Evolutionary conservation across 2,113 vertebrate genomes (phyloP), one percentile per base, ranked within the genome.

Genomic region (Heterochromis multidens): DNA sequence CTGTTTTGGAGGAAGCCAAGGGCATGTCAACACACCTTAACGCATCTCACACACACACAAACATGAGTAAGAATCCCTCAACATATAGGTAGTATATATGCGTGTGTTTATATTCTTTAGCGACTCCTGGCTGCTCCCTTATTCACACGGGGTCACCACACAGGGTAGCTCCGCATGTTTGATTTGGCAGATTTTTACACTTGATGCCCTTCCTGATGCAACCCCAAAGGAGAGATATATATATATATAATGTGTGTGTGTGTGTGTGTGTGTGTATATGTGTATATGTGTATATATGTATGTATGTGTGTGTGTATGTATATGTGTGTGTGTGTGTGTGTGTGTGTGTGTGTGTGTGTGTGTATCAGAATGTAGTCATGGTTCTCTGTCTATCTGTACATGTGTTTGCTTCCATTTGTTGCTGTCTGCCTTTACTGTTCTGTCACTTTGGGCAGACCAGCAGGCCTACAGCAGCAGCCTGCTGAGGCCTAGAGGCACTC

Each of bases 361-460:
- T 67, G 65, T 43, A n/a, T n/a, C n/a, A n/a, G n/a, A n/a, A n/a
- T 25, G 37, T 72, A 83, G 49, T 67, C 58, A 76, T 81, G 11
- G 57, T 87, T 82, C 76, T 85, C 52, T 60, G 33, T 88, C 78
- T 83, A 46, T 85, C 63, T 70, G 63, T 81, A 65, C 83, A 62
- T 79, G 84, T 83, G 77, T 90, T 86, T 84, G 27, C 57, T 60
- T 81, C 84, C 77, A 56, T 91, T 83, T 83, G 79, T 87, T 83
- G 35, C 74, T 13, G 56, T 77, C 61, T 84, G 83, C 46, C 63
- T 85, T 86, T 86, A 52, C 60, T 86, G 40, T 88, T 92, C 9
- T 35, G 31, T 90, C 79, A 87, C 79, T 85, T 84, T 83, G 77
- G 84, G 81, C 37, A 65, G 83, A 88, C 27, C 89, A 91, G 82